phyloP scores from a whole-genome alignment of 1,140 invertebrate species.

The Sminthurinus signatus region DNA sequence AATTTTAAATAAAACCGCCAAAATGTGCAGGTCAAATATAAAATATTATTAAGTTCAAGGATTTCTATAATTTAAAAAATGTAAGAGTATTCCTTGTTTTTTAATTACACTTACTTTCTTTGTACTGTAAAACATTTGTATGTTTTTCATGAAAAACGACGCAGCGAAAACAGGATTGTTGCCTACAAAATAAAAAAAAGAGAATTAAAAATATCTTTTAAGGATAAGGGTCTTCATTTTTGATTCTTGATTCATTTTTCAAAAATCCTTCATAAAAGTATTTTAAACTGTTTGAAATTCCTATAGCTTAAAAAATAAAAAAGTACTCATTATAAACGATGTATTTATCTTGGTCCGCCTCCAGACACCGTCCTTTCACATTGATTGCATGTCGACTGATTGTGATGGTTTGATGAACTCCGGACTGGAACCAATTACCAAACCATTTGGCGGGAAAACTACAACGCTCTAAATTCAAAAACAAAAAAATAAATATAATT shows the following conservation, averaged over 20 bases:
- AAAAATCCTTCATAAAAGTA: not conserved
- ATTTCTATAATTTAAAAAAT: not conserved
- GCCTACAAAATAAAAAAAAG: too few relatives aligned
- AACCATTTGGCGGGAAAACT: conserved; percentile 69
- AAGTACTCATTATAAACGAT: conserved; percentile 66
- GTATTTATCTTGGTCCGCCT: conserved; percentile 64
- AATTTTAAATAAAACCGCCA: not conserved
- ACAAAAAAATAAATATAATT: conserved; percentile 15
- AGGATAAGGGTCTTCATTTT: not conserved
- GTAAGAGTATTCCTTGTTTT: not conserved
- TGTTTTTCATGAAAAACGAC: conserved; percentile 58
- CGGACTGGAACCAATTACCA: conserved; percentile 77
- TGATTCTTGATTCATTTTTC: not conserved
- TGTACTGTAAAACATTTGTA: conserved; percentile 59
- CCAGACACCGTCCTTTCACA: conserved; percentile 69
- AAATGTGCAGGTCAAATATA: not conserved
- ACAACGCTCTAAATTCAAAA: conserved; percentile 53
- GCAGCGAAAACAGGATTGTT: conserved; percentile 56
- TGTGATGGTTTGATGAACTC: conserved; percentile 67
- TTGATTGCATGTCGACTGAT: conserved; percentile 69
- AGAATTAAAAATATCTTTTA: not conserved
- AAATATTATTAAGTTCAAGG: not conserved
- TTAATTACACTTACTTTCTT: conserved; percentile 53
- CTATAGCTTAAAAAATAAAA: not conserved
- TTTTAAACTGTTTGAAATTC: not conserved